phyloP scores from a whole-genome alignment of 1,140 invertebrate genomes.

The Nomia melanderi region DNA sequence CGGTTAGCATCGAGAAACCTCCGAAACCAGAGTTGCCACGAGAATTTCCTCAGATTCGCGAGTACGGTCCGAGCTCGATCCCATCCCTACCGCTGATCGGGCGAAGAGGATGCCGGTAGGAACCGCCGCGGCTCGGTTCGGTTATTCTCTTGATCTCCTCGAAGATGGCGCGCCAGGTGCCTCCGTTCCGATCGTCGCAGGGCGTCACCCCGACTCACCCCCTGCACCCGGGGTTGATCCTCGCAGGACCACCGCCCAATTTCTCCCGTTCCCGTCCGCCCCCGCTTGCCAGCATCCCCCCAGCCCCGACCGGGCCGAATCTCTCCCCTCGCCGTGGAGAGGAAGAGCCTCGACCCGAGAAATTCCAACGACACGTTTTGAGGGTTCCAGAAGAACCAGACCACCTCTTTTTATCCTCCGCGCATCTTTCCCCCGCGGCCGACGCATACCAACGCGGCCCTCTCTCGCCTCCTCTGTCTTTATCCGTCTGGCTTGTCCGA shows the following conservation, averaged over 20 bases:
- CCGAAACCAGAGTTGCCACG: no score
- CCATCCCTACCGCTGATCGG: background rate
- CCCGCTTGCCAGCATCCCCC: background rate
- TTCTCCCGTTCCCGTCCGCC: conserved; percentile 56
- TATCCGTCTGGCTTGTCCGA: conserved; percentile 47
- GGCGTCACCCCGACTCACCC: conserved; percentile 61
- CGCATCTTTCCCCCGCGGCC: conserved; percentile 46
- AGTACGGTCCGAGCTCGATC: no score
- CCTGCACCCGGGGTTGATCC: conserved; percentile 44
- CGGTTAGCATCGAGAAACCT: no score
- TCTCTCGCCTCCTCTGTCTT: conserved; percentile 14
- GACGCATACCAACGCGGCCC: conserved; percentile 1
- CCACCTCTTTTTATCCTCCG: conserved; percentile 56
- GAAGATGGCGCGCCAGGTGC: conserved; percentile 77
- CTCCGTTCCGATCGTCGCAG: conserved; percentile 61
- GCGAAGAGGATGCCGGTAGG: conserved; percentile 44
- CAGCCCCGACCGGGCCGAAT: background rate
- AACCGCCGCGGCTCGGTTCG: conserved; percentile 40
- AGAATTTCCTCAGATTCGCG: no score
- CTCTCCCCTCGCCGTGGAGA: conserved; percentile 10
- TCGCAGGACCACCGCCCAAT: conserved; percentile 68
- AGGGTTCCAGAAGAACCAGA: conserved; percentile 30
- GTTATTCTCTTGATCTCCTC: conserved; percentile 59
- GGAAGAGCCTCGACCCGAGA: conserved; percentile 8
- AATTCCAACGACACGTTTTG: conserved; percentile 15